Conservation (phyloP, 2,888 invertebrate species). For the Lasioglossum zephyrum region DNA sequence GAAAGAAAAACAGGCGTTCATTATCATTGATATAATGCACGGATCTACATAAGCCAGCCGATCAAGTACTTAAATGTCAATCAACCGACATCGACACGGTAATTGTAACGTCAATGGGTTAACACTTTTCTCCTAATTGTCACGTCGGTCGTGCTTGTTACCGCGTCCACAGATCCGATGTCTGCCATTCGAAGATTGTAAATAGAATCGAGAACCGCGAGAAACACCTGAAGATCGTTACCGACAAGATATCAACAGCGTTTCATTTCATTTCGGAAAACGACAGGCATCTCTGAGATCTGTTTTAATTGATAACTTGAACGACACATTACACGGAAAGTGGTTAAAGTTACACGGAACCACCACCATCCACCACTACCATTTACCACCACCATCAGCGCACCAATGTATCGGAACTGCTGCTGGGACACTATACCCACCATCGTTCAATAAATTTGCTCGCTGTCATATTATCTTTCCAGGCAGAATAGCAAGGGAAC, state of each 20-base stretch:
- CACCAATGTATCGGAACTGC: conserved; percentile 13
- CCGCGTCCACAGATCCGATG: no score
- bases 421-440: conserved; percentile 18
- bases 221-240: not conserved
- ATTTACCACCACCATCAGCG: conserved; percentile 4
- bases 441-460: conserved; percentile 61
- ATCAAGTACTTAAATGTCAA: not conserved
- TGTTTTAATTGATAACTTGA: not conserved
- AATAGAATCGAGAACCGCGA: not conserved
- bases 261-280: not conserved
- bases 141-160: not conserved
- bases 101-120: not conserved
- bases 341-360: conserved; percentile 14
- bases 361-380: conserved; percentile 2
- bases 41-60: not conserved
- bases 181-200: not conserved
- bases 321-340: not conserved
- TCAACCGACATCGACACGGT: not conserved
- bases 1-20: not conserved
- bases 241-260: not conserved
- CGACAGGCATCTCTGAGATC: not conserved
- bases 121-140: not conserved
- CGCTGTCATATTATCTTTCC: not conserved
- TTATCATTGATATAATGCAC: not conserved
- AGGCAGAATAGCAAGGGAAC: conserved; percentile 4